phyloP scores from a whole-genome alignment of 2,888 invertebrate genomes.

The Marasmarcha lunaedactyla region DNA sequence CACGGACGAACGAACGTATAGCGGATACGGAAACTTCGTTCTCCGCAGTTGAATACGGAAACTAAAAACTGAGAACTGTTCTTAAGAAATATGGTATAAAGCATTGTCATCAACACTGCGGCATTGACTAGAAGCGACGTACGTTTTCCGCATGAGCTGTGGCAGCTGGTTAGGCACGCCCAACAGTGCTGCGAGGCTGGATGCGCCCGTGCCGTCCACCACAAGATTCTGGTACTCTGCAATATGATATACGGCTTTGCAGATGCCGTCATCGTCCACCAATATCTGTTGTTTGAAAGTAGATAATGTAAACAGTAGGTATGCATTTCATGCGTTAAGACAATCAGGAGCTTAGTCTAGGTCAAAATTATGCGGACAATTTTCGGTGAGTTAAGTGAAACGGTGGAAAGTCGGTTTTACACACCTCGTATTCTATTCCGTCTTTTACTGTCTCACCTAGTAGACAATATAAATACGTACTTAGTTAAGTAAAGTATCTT shows the following conservation, averaged over 20 bases:
- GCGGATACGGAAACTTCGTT: no score
- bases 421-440: no score
- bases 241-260: constrained; percentile 80
- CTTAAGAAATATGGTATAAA: no score
- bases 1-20: no score
- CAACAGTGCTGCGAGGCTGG: constrained; percentile 85
- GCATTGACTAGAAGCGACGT: no score
- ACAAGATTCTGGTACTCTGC: constrained; percentile 86
- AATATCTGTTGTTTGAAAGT: constrained; percentile 56
- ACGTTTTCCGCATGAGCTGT: constrained; percentile 86
- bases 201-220: constrained; percentile 90
- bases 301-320: background rate
- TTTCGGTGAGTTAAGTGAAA: background rate
- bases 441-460: no score
- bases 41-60: no score
- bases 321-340: constrained; percentile 6
- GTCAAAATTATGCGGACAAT: background rate
- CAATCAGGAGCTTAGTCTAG: constrained; percentile 1
- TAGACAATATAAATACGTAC: no score
- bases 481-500: no score
- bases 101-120: no score
- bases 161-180: constrained; percentile 75
- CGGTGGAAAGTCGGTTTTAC: background rate
- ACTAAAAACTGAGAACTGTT: no score
- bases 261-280: constrained; percentile 85